A percentile compares a stretch with the other conserved stretches of the same genome.
phyloP scores from a whole-genome alignment of 2,797 vertebrate species.

The Discoglossus pictus region DNA sequence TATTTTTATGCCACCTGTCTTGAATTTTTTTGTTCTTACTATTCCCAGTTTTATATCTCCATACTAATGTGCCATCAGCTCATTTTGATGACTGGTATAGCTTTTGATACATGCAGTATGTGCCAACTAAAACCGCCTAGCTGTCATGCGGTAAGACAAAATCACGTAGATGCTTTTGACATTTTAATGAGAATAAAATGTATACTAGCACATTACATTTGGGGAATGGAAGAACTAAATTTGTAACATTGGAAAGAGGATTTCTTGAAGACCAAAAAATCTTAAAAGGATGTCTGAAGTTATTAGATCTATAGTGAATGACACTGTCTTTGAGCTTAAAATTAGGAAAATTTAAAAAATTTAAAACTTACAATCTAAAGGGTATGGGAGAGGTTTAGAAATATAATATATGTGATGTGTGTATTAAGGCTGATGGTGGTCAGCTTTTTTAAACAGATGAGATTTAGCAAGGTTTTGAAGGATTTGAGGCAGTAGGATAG shows the following conservation, averaged over 20 bases:
- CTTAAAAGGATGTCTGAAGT: constrained; percentile 27
- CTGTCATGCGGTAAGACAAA: constrained; percentile 22
- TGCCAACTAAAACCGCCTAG: background rate
- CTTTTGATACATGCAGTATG: constrained; percentile 19
- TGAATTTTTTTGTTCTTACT: no score
- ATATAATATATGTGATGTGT: no score
- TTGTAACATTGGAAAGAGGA: constrained; percentile 7
- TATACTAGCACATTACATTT: constrained; percentile 14
- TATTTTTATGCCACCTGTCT: no score
- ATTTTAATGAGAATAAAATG: constrained; percentile 40
- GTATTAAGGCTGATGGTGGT: no score
- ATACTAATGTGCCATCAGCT: constrained; percentile 12
- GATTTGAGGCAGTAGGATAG: no score
- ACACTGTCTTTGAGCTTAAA: no score
- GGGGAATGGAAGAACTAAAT: constrained; percentile 2
- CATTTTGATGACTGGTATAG: constrained; percentile 8
- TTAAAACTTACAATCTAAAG: no score
- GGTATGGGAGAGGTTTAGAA: no score
- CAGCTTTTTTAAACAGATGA: no score
- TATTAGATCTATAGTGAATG: constrained; percentile 5
- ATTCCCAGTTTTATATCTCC: no score
- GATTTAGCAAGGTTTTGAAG: no score
- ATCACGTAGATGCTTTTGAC: constrained; percentile 21
- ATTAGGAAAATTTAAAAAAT: no score
- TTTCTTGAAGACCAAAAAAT: constrained; percentile 10